These are phyloP conservation scores for Galerucella pusilla DNA, from an alignment of 2,888 invertebrate species.

Conservation along the genomic window DNA sequence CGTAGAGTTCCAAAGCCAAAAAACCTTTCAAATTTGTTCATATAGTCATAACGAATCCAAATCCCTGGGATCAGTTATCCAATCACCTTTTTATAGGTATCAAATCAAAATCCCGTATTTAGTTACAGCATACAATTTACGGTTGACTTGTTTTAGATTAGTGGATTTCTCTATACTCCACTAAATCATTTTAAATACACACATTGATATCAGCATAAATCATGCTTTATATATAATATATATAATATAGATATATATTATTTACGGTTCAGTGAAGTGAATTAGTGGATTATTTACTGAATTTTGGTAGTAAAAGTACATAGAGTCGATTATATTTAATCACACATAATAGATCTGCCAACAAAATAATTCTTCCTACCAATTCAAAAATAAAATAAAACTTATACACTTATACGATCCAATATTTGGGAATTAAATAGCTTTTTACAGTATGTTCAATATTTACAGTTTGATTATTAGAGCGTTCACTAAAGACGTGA, in stretches of 20 bases:
- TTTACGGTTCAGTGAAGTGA: neutral
- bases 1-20: too few relatives aligned
- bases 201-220: constrained; percentile 14
- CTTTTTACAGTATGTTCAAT: too few relatives aligned
- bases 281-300: constrained; percentile 2
- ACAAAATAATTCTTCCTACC: neutral
- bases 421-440: too few relatives aligned
- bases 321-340: neutral
- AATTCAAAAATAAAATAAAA: too few relatives aligned
- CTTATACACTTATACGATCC: too few relatives aligned
- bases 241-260: neutral
- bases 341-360: neutral
- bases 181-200: constrained; percentile 14
- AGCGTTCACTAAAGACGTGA: too few relatives aligned
- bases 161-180: neutral
- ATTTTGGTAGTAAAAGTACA: constrained; percentile 4
- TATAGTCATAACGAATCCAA: too few relatives aligned
- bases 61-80: neutral
- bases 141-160: constrained; percentile 8
- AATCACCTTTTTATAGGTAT: constrained; percentile 1
- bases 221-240: neutral
- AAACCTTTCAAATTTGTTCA: too few relatives aligned
- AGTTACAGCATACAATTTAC: neutral
- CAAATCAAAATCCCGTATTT: neutral
- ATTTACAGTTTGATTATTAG: too few relatives aligned